phyloP scores from a whole-genome alignment of 2,797 vertebrate genomes.

The Urosaurus nigricauda region DNA sequence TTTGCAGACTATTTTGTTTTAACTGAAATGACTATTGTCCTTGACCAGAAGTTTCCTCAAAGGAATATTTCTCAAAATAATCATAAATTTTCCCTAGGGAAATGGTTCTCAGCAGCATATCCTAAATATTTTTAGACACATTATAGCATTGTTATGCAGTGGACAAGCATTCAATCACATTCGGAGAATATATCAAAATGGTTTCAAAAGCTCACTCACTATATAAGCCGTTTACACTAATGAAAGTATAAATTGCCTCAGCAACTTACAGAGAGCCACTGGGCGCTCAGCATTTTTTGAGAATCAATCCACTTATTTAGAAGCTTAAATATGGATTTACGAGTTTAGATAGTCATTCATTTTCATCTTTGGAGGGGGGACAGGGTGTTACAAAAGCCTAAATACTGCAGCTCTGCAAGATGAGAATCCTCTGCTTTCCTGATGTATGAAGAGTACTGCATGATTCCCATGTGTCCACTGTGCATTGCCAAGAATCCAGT shows the following conservation, averaged over 20 bases:
- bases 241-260: slow-evolving; percentile 33
- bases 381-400: neutral
- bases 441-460: neutral
- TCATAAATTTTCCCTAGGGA: neutral
- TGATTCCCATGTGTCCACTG: neutral
- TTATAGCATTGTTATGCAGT: neutral
- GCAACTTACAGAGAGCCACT: slow-evolving; percentile 22
- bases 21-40: neutral
- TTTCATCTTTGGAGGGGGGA: neutral
- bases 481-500: neutral
- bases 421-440: neutral
- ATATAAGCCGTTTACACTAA: slow-evolving; percentile 20
- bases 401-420: neutral
- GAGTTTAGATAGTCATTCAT: slow-evolving; percentile 35
- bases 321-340: slow-evolving; percentile 38
- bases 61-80: slow-evolving; percentile 20
- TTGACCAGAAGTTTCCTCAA: neutral
- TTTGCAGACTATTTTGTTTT: neutral
- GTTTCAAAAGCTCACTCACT: neutral
- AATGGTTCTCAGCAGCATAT: slow-evolving; percentile 9
- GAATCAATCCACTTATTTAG: slow-evolving; percentile 16
- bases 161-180: neutral
- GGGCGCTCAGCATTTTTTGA: slow-evolving; percentile 25
- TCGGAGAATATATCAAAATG: slow-evolving; percentile 27
- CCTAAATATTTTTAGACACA: slow-evolving; percentile 7